Conservation (phyloP, 2,888 invertebrate genomes). For the Keiferia lycopersicella region DNA sequence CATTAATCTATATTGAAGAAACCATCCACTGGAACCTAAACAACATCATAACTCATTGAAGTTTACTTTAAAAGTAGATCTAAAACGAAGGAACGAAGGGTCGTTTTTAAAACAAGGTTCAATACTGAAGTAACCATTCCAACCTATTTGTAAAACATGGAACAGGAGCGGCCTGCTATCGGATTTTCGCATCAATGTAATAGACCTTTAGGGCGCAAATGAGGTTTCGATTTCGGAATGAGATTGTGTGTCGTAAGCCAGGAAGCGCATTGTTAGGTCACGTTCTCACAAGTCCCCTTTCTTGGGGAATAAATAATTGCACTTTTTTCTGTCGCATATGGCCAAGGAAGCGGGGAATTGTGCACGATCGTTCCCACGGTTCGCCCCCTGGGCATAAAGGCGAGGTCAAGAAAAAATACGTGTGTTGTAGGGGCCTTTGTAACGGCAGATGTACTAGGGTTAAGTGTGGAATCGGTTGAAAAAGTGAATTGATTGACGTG, state of each 20-base stretch:
- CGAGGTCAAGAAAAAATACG: conserved; percentile 81
- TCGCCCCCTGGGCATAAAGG: conserved; percentile 75
- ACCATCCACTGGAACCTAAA: conserved; percentile 50
- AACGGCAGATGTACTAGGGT: conserved; percentile 78
- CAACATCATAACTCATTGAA: conserved; percentile 35
- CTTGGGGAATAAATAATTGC: conserved; percentile 81
- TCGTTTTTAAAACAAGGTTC: conserved; percentile 37
- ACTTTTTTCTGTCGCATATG: conserved; percentile 82
- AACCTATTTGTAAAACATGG: conserved; percentile 63
- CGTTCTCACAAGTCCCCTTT: conserved; percentile 81
- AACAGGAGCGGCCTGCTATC: conserved; percentile 49
- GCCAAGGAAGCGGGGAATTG: conserved; percentile 77
- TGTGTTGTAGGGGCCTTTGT: conserved; percentile 69
- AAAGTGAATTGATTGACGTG: conserved; percentile 70
- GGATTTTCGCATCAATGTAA: conserved; percentile 56
- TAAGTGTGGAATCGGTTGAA: conserved; percentile 68
- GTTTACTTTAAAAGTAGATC: conserved; percentile 34
- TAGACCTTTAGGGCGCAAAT: conserved; percentile 60
- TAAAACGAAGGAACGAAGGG: conserved; percentile 37
- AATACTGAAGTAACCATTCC: conserved; percentile 53
- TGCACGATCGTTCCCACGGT: conserved; percentile 79
- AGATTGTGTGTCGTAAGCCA: conserved; percentile 76
- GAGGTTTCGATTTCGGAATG: conserved; percentile 46
- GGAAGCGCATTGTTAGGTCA: conserved; percentile 81
- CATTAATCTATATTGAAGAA: conserved; percentile 67